Evolutionary conservation across 2,113 vertebrate species (phyloP).

Genomic region (Clarias macrocephalus): DNA sequence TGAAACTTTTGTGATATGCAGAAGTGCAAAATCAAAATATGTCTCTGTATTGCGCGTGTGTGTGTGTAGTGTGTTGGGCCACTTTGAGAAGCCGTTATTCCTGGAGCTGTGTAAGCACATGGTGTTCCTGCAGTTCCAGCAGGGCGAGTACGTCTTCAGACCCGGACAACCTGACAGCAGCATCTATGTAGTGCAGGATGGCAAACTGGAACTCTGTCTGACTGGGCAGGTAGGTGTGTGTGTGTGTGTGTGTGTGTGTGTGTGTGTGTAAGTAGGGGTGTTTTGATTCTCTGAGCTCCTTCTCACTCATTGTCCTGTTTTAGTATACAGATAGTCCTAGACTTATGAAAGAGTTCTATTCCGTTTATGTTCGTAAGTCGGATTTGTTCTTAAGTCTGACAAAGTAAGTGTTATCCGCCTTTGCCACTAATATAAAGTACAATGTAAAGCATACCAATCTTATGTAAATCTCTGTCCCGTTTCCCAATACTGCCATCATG

Average conservation of each 20-base stretch:
- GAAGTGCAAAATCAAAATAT: background rate
- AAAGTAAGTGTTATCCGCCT: too few species aligned
- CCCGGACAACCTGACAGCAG: constrained; percentile 89
- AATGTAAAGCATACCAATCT: too few species aligned
- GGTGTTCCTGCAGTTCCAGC: constrained; percentile 87
- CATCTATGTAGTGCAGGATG: constrained; percentile 95
- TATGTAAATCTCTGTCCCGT: too few species aligned
- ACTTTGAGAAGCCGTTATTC: constrained; percentile 96
- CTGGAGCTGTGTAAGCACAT: constrained; percentile 93
- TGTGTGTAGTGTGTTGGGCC: constrained; percentile 83
- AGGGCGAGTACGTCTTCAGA: constrained; percentile 89
- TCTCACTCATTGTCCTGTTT: background rate
- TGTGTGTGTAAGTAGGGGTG: background rate
- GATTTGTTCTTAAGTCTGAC: too few species aligned
- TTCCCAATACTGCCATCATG: too few species aligned
- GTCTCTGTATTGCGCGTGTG: constrained; percentile 48
- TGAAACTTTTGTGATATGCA: background rate
- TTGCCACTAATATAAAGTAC: too few species aligned
- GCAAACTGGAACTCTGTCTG: constrained; percentile 90
- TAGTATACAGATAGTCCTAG: too few species aligned
- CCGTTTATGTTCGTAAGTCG: too few species aligned
- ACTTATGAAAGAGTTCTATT: too few species aligned
- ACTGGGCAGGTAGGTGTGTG: constrained; percentile 74
- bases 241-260: constrained; percentile 62
- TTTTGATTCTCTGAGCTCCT: background rate